phyloP scores from a whole-genome alignment of 2,888 invertebrate species.

The Mechanitis mazaeus region DNA sequence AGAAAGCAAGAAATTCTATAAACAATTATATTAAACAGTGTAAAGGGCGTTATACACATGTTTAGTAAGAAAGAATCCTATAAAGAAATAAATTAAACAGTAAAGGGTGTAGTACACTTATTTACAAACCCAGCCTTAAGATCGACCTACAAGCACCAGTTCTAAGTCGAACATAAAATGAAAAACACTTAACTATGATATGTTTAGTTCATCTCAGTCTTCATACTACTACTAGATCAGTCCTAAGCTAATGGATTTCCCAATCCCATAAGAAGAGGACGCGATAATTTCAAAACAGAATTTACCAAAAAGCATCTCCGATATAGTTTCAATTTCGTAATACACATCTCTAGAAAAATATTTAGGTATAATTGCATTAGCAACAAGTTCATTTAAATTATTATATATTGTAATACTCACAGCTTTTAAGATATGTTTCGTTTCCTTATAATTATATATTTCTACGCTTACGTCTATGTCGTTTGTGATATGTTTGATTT shows the following conservation, averaged over 20 bases:
- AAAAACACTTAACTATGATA: slow-evolving; percentile 71
- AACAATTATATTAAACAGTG: slow-evolving; percentile 43
- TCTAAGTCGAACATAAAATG: slow-evolving; percentile 73
- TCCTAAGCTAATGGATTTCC: slow-evolving; percentile 73
- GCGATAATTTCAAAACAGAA: slow-evolving; percentile 69
- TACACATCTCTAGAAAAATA: slow-evolving; percentile 77
- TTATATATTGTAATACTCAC: slow-evolving; percentile 75
- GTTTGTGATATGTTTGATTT: slow-evolving; percentile 51
- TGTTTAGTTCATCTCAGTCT: slow-evolving; percentile 74
- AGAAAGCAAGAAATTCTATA: neutral
- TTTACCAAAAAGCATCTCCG: slow-evolving; percentile 67
- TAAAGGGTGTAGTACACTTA: slow-evolving; percentile 69
- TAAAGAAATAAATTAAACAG: slow-evolving; percentile 39
- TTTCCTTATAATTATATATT: slow-evolving; percentile 64
- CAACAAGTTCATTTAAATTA: slow-evolving; percentile 71
- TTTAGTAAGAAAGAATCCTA: neutral
- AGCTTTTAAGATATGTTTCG: slow-evolving; percentile 74
- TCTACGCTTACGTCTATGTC: slow-evolving; percentile 55
- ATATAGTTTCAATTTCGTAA: slow-evolving; percentile 64
- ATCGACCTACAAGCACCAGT: slow-evolving; percentile 77
- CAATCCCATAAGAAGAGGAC: slow-evolving; percentile 75
- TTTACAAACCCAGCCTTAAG: slow-evolving; percentile 75
- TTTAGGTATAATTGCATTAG: slow-evolving; percentile 71
- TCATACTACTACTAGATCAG: slow-evolving; percentile 74
- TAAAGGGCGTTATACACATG: slow-evolving; percentile 1